A percentile compares a stretch with the other conserved stretches of the same genome.
phyloP scores from a whole-genome alignment of 2,888 invertebrate genomes.

The Heteromyza rotundicornis region DNA sequence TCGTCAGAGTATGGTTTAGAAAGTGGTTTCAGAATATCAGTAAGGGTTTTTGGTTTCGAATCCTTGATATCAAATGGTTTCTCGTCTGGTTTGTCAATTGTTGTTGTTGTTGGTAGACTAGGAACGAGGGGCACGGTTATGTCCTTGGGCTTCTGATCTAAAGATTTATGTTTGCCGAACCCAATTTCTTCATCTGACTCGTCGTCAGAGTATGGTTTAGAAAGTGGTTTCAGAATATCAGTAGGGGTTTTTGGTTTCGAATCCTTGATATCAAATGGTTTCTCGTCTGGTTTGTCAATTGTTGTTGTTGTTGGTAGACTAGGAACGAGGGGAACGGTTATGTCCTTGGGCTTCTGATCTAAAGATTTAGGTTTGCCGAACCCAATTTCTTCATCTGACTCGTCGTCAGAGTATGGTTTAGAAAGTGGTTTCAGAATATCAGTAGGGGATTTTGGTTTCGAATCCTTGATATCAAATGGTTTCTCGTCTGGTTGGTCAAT shows the following conservation, averaged over 20 bases:
- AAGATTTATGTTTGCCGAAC: neutral
- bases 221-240: neutral
- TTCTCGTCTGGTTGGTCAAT: constrained; percentile 4
- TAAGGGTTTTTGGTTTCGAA: neutral
- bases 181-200: neutral
- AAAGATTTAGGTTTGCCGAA: neutral
- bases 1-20: neutral
- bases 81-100: neutral
- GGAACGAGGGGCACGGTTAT: neutral
- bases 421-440: neutral
- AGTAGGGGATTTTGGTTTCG: neutral
- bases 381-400: neutral
- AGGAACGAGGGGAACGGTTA: neutral
- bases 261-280: neutral
- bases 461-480: neutral
- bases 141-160: neutral
- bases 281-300: neutral
- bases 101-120: neutral
- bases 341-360: neutral
- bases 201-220: neutral
- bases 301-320: neutral
- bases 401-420: neutral
- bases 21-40: neutral
- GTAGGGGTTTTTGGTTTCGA: constrained; percentile 11
- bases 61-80: neutral